These are phyloP conservation scores for Coregonus clupeaformis DNA, from an alignment of 2,113 vertebrate genomes.

Conservation along the genomic window DNA sequence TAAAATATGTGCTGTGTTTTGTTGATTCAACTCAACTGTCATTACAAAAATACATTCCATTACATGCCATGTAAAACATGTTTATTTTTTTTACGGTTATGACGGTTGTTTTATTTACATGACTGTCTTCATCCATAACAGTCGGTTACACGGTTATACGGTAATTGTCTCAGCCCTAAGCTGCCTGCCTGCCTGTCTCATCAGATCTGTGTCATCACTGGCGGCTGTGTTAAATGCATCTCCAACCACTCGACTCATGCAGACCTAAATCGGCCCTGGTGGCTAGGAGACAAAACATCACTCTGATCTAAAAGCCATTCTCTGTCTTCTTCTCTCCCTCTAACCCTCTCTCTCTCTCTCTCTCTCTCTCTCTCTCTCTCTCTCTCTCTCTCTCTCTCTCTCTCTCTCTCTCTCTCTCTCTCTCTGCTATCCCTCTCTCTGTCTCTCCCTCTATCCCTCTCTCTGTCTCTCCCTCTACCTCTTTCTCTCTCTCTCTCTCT, in stretches of 20 bases:
- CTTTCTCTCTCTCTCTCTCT: slow-evolving; percentile 31
- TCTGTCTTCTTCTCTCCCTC: slow-evolving; percentile 12
- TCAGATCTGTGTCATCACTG: slow-evolving; percentile 91
- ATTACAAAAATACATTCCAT: no score
- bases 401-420: background rate
- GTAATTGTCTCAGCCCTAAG: no score
- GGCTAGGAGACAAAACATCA: slow-evolving; percentile 73
- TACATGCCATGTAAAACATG: no score
- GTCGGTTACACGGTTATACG: no score
- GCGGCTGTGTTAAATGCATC: slow-evolving; percentile 85
- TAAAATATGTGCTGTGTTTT: no score
- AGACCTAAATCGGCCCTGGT: slow-evolving; percentile 76
- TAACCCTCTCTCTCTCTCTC: slow-evolving; percentile 11
- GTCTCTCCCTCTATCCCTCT: background rate
- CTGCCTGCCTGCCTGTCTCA: slow-evolving; percentile 49
- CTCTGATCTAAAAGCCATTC: slow-evolving; percentile 63
- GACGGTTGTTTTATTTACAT: no score
- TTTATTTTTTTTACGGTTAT: no score
- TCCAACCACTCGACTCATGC: slow-evolving; percentile 76
- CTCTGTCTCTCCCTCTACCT: slow-evolving; percentile 22
- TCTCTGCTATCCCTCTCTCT: slow-evolving; percentile 32
- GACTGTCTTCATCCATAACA: no score
- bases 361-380: slow-evolving; percentile 46
- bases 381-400: slow-evolving; percentile 33
- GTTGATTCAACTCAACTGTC: no score